A percentile compares a stretch with the other conserved stretches of the same genome.
Evolutionary conservation across 2,113 vertebrate genomes (phyloP).

Genomic region (Emberiza fucata): DNA sequence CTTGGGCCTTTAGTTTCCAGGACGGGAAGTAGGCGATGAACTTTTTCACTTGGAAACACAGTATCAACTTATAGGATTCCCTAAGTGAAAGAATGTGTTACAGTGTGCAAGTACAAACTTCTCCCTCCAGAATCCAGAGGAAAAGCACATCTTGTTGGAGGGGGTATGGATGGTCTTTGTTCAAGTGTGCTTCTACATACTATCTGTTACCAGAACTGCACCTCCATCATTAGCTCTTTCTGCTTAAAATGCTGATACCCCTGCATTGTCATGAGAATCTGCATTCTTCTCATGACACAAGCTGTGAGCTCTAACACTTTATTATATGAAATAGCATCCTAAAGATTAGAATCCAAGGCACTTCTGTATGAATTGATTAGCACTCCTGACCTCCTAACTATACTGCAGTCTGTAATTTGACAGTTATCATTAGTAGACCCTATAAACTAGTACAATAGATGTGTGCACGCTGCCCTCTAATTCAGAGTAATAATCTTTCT

Average conservation of each 20-base stretch:
- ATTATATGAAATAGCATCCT: neutral
- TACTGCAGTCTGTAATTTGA: neutral
- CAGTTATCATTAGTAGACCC: neutral
- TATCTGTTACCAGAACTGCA: neutral
- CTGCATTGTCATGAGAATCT: accelerated
- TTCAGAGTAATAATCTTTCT: neutral
- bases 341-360: neutral
- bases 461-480: neutral
- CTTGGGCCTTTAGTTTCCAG: neutral
- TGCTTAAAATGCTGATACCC: neutral
- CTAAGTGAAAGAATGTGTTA: neutral
- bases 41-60: neutral
- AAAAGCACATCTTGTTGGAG: neutral
- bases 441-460: neutral
- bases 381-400: neutral
- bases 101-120: neutral
- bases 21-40: accelerated
- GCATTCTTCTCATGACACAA: neutral
- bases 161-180: neutral
- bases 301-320: neutral
- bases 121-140: neutral
- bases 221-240: neutral
- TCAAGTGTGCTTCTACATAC: neutral
- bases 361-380: neutral
- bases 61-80: neutral